Conservation (phyloP, 2,797 vertebrate species). For the Eospalax fontanierii region DNA sequence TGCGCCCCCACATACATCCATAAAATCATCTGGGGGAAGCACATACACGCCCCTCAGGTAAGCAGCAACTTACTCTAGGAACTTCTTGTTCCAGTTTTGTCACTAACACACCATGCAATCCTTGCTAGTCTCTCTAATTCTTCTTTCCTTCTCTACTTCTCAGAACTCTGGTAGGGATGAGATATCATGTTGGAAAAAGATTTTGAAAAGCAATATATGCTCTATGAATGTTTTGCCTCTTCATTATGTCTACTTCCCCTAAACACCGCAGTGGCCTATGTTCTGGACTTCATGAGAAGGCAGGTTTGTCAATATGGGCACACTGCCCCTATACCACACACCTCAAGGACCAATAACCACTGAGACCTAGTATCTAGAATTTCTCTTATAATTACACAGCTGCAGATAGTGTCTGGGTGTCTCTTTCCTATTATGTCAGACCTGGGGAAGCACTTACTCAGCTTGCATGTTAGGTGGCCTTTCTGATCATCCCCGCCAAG, state of each 20-base stretch:
- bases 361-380: conserved; percentile 75
- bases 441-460: background rate
- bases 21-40: background rate
- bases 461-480: conserved; percentile 52
- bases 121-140: background rate
- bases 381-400: conserved; percentile 70
- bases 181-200: background rate
- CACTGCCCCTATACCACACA: conserved; percentile 47
- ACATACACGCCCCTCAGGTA: background rate
- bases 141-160: background rate
- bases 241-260: conserved; percentile 27
- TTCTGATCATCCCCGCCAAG: background rate
- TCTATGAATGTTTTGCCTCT: background rate
- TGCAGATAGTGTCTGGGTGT: conserved; percentile 65
- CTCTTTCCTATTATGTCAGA: conserved; percentile 72
- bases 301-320: background rate
- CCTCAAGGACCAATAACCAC: conserved; percentile 68
- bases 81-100: conserved; percentile 36
- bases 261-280: background rate
- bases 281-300: background rate
- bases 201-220: conserved; percentile 18
- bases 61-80: conserved; percentile 10
- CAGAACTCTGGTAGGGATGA: background rate
- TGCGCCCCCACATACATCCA: background rate
- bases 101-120: background rate